These are phyloP conservation scores for Myotis vivesi DNA, from an alignment of 2,797 vertebrate species.

Conservation along the genomic window DNA sequence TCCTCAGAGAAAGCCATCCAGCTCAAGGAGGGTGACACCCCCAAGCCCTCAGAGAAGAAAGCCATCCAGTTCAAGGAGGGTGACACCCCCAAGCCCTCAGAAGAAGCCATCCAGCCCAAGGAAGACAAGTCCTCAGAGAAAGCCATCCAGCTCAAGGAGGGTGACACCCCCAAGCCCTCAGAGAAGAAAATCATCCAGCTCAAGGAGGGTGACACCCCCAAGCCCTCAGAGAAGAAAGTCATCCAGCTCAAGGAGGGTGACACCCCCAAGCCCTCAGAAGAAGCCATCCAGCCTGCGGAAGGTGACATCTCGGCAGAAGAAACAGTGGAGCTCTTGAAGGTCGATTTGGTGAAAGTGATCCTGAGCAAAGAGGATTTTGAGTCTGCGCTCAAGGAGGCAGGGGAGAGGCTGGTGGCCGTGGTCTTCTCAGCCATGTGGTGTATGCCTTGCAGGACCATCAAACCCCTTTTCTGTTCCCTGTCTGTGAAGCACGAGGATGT, in stretches of 20 bases:
- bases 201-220: neutral
- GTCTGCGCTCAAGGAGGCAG: conserved; percentile 32
- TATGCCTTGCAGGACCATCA: conserved; percentile 59
- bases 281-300: neutral
- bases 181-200: accelerated
- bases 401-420: conserved; percentile 61
- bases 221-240: neutral
- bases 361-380: conserved; percentile 54
- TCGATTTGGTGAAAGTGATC: conserved; percentile 41
- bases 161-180: too few relatives aligned
- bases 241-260: neutral
- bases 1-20: neutral
- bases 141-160: neutral
- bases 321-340: neutral
- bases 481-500: conserved; percentile 45
- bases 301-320: neutral
- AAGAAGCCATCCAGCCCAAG: neutral
- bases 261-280: neutral
- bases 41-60: neutral
- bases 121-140: neutral
- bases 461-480: conserved; percentile 36
- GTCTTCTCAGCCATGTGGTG: conserved; percentile 68
- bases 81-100: neutral
- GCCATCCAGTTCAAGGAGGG: neutral
- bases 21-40: neutral